Conservation (phyloP, 2,113 vertebrate genomes). For the Corythoichthys intestinalis region DNA sequence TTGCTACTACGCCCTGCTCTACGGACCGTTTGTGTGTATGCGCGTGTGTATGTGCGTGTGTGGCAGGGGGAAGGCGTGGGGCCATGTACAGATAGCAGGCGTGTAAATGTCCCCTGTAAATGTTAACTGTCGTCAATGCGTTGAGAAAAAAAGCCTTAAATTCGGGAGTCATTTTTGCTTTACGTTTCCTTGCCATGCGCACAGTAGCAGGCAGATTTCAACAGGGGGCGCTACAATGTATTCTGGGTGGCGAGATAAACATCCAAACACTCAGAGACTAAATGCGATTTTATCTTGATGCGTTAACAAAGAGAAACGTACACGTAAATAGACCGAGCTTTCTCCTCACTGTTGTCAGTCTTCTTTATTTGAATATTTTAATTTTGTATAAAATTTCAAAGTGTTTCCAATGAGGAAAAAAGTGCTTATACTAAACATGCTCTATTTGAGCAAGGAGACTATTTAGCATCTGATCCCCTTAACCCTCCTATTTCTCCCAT, state of each 20-base stretch:
- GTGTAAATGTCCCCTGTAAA: constrained; percentile 66
- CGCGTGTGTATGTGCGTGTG: constrained; percentile 46
- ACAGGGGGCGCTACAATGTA: constrained; percentile 42
- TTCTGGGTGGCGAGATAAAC: constrained; percentile 15
- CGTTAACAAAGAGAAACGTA: constrained; percentile 80
- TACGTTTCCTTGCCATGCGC: constrained; percentile 27
- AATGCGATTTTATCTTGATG: constrained; percentile 36
- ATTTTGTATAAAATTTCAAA: neutral
- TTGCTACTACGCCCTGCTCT: neutral
- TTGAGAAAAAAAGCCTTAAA: constrained; percentile 92
- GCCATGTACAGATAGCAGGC: constrained; percentile 59
- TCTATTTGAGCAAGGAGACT: neutral
- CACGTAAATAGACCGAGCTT: constrained; percentile 68
- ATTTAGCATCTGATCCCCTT: constrained; percentile 2
- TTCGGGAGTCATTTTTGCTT: constrained; percentile 60
- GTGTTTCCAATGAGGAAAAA: neutral
- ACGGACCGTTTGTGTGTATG: constrained; percentile 73
- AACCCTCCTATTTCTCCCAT: neutral
- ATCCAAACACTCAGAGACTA: neutral
- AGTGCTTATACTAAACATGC: neutral
- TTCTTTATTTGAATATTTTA: neutral
- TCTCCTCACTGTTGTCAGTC: constrained; percentile 56
- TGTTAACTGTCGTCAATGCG: constrained; percentile 79
- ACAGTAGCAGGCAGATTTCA: constrained; percentile 32
- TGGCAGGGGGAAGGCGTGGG: constrained; percentile 60